Evolutionary conservation across 2,113 vertebrate genomes (phyloP), one percentile per base, ranked within the genome.

Genomic region (Chloropsis hardwickii): DNA sequence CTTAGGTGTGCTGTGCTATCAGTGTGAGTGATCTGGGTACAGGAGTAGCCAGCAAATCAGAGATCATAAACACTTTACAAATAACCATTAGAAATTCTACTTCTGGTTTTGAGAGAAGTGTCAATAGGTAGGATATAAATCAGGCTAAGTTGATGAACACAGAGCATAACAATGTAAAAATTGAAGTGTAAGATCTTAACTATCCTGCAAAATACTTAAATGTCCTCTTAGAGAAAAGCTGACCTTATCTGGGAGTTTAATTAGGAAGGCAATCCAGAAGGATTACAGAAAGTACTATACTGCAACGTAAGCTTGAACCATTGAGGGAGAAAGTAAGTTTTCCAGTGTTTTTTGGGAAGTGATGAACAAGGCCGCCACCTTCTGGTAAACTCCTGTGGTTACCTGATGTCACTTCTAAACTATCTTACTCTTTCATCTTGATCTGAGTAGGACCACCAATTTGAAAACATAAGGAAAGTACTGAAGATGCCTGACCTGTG

Each of bases 301-400:
- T 69, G 66, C 53, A 69, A 57, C 3, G 9, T 7, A 18, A 58
- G 44, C 37, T 7, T 25, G 2, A 90, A 64, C 11, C 50, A 19
- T 0, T 24, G 17, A 71, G 40, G 29, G 27, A 5, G 14, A 39
- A 69, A 27, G 3, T 3, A 5, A 39, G 4, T 28, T 78, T 69
- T 54, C 5, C 74, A 29, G 40, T 1, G 40, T 14, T 28, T 69
- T 45, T 37, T 33, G 42, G 57, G 33, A 45, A 27, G 40, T 44
- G 25, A 86, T 42, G 93, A 95, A 71, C 92, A 96, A 97, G 93
- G 74, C 70, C 53, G 97, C 95, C 97, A 96, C 73, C 97, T 96
- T 77, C 96, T 95, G 97, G 96, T 79, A 71, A 78, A 92, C 15
- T 39, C 21, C 2, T 13, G 39, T 2, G 9, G 23, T 58, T 56